Evolutionary conservation across 2,888 invertebrate genomes (phyloP).

Genomic region (Mythimna lalbum): DNA sequence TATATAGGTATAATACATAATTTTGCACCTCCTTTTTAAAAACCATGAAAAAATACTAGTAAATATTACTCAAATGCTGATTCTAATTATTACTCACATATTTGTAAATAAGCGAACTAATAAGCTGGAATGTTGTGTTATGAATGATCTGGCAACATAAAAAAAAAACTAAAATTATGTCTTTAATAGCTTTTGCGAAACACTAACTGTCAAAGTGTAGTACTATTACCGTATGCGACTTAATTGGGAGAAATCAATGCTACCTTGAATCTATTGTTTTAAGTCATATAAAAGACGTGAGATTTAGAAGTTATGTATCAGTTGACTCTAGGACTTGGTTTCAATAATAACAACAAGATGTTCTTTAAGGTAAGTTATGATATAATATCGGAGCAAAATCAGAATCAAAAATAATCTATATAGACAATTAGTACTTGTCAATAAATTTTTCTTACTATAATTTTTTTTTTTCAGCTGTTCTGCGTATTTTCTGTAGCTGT

Average conservation of each 20-base stretch:
- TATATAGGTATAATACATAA: no score
- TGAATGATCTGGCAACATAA: slow-evolving; percentile 16
- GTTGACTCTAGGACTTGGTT: slow-evolving; percentile 27
- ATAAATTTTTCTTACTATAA: not conserved
- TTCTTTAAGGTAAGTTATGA: slow-evolving; percentile 22
- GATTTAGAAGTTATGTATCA: slow-evolving; percentile 38
- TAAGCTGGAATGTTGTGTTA: not conserved
- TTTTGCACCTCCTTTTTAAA: no score
- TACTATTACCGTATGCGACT: slow-evolving; percentile 19
- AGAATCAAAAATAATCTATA: not conserved
- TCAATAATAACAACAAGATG: slow-evolving; percentile 24
- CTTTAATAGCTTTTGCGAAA: slow-evolving; percentile 35
- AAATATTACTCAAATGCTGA: not conserved
- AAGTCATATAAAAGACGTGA: slow-evolving; percentile 55
- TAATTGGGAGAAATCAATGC: slow-evolving; percentile 56
- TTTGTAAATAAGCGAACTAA: not conserved
- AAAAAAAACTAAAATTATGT: slow-evolving; percentile 7
- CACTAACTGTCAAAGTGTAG: slow-evolving; percentile 22
- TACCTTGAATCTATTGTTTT: slow-evolving; percentile 52
- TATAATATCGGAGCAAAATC: not conserved
- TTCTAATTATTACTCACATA: not conserved
- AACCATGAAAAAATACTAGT: no score
- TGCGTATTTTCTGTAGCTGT: slow-evolving; percentile 42
- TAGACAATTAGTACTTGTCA: not conserved
- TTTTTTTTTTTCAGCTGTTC: slow-evolving; percentile 29